Evolutionary conservation across 2,888 invertebrate genomes (phyloP), one percentile per base, ranked within the genome.

Genomic region (Dicyrtomina minuta): DNA sequence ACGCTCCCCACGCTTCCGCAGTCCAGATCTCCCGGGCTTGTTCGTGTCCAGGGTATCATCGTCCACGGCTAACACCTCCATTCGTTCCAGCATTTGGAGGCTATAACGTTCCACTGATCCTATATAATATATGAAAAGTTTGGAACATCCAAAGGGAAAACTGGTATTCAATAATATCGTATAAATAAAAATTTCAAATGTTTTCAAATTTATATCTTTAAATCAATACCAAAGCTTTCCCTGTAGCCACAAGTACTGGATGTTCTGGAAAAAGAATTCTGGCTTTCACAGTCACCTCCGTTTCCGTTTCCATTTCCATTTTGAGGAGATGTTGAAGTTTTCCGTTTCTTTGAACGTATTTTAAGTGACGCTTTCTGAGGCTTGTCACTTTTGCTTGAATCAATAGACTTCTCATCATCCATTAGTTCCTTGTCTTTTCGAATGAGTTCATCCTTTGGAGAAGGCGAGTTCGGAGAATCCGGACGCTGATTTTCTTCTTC

Each of bases 191-290:
- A 5, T 5, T 2, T 5, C 33, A 33, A 33, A 33, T 33, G 17
- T n/a, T 26, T 59, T 33, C 8, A 33, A 33, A 20, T 6, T 20
- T 43, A 24, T 33, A 2, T 66, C 27, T 33, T 8, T 33, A 8
- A 33, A 5, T 10, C n/a, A 73, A 71, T 69, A 78, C 79, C 87
- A 81, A 85, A 88, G 81, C 90, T 91, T 79, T 89, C 88, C 33
- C 87, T 84, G 82, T 92, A 92, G 72, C 92, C 93, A 1, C 92
- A 93, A 20, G 92, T 93, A 77, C 92, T 92, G 0, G 92, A 92
- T 0, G 91, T 91, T 81, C 90, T 90, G 3, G 91, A 91, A 71
- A 90, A 78, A 51, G 76, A 78, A 72, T 76, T 85, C 56, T 83
- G 83, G 75, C 85, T 87, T 81, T 90, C 89, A 72, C 77, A 77